Evolutionary conservation across 92 coral and sea anemone species (phyloP), one percentile per base, ranked within the genome.

Genomic region (Bergia puertoricense): DNA sequence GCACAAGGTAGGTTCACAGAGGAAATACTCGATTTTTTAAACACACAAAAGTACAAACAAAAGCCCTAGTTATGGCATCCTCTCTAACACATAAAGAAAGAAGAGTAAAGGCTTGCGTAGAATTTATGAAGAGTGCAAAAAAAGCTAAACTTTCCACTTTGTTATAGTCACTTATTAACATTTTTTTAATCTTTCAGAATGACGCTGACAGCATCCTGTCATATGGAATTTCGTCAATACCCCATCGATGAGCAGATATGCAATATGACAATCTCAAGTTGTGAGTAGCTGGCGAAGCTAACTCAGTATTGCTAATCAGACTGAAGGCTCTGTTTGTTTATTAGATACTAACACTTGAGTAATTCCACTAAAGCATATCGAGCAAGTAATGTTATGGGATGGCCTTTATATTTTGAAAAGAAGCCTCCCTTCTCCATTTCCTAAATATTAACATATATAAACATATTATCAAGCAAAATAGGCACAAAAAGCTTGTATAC

Each of bases 161-260:
- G 0, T 5, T 23, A 57, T 0, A 8, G 0, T 23, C 46, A 48
- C 5, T 56, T 14, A 23, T 4, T 6, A 7, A 8, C 0, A 14
- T 40, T 40, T 2, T 68, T 85, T 23, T 50, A 16, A 38, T 85
- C 69, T 65, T 68, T 37, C 69, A 93, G 93, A 76, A 85, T 91
- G 41, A 85, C 89, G 15, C 44, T 93, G 79, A 88, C 96, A 50
- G 92, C 92, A 85, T 82, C 92, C 18, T 93, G 96, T 75, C 91
- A 85, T 69, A 86, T 93, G 89, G 92, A 93, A 73, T 82, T 93
- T 14, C 93, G 88, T 36, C 82, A 83, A 22, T 93, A 93, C 77
- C 96, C 96, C 10, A 77, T 86, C 30, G 96, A 93, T 76, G 71
- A 80, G 8, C 96, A 93, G 84, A 84, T 79, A 30, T 93, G 96